Percentiles rank a stretch among this genome's conserved stretches.
Conservation (phyloP, 2,797 vertebrate genomes). For the Nannoperca obscura region DNA sequence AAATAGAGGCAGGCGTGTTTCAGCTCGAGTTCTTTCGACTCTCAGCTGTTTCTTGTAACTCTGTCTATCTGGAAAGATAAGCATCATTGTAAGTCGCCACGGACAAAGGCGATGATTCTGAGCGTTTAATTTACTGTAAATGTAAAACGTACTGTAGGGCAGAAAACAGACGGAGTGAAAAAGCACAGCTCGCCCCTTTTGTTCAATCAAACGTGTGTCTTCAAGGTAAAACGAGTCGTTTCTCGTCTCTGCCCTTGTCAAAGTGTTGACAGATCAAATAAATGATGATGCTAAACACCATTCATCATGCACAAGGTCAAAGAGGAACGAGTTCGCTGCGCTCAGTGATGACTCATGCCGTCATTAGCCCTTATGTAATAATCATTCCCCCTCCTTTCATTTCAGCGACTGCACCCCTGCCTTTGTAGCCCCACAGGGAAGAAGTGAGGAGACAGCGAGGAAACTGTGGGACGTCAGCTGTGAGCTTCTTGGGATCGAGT, state of each 20-base stretch:
- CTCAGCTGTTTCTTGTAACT: not conserved
- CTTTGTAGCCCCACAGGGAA: conserved; percentile 89
- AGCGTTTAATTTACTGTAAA: not conserved
- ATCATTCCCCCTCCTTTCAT: conserved; percentile 20
- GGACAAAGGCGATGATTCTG: not conserved
- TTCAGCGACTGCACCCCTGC: conserved; percentile 91
- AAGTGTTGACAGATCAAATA: not conserved
- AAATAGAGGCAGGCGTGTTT: not conserved
- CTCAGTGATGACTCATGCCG: conserved; percentile 24
- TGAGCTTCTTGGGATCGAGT: conserved; percentile 90
- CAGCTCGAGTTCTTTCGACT: not conserved
- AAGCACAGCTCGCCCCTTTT: not conserved
- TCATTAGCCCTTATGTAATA: conserved; percentile 27
- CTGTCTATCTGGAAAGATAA: not conserved
- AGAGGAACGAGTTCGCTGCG: not conserved
- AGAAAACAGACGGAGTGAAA: not conserved
- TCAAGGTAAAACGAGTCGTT: not conserved
- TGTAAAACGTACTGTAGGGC: not conserved
- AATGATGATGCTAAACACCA: not conserved
- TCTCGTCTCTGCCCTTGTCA: not conserved
- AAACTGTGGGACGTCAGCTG: conserved; percentile 93
- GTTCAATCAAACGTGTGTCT: not conserved
- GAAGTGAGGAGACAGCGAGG: conserved; percentile 88
- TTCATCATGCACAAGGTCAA: conserved; percentile 12
- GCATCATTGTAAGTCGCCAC: not conserved